phyloP scores from a whole-genome alignment of 2,113 vertebrate genomes.

The Tonatia bakeri region DNA sequence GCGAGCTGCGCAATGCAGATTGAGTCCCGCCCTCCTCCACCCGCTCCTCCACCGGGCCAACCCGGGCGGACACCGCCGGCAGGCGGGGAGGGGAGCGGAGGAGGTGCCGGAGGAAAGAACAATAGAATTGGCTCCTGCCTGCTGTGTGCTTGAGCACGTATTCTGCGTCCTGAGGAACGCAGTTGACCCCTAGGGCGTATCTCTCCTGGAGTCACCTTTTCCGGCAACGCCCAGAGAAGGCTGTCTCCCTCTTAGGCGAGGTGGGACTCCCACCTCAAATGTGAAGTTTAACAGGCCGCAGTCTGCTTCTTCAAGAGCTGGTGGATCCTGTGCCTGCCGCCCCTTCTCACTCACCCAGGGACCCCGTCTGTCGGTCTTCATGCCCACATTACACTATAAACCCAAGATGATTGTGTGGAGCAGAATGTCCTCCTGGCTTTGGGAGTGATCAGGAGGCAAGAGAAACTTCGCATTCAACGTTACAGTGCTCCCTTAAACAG shows the following conservation, averaged over 20 bases:
- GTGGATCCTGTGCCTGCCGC: neutral
- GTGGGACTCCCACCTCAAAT: too few relatives aligned
- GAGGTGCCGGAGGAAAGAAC: neutral
- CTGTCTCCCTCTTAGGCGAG: too few relatives aligned
- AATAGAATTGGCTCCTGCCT: neutral
- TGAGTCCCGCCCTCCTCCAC: neutral
- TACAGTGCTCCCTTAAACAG: neutral
- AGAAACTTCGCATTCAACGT: neutral
- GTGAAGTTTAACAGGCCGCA: neutral
- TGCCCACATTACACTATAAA: neutral
- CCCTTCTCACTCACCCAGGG: neutral
- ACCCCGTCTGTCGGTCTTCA: neutral
- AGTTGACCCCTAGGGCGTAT: neutral
- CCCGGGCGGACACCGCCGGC: neutral
- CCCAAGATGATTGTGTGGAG: neutral
- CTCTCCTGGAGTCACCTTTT: neutral
- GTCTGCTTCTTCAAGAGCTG: neutral
- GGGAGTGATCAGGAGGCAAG: too few relatives aligned
- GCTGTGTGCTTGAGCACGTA: rapidly evolving
- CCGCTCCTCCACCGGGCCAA: rapidly evolving
- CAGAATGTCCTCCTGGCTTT: neutral
- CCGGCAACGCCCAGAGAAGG: neutral
- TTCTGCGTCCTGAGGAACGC: neutral
- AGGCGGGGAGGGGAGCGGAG: too few relatives aligned
- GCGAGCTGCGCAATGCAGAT: neutral